Evolutionary conservation across 2,888 invertebrate genomes (phyloP).

Genomic region (Diarsia dahlii): DNA sequence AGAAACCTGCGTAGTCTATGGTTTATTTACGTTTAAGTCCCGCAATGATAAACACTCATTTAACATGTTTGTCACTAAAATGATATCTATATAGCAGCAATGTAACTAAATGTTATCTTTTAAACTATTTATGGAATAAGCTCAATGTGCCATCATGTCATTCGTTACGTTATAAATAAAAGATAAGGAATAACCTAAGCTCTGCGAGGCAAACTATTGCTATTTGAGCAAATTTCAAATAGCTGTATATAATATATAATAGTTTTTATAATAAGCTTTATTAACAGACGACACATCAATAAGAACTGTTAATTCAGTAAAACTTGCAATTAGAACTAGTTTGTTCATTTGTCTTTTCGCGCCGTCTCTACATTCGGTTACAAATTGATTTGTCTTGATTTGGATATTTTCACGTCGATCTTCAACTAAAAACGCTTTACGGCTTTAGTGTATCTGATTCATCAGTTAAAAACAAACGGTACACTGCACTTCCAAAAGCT

Average conservation of each 20-base stretch:
- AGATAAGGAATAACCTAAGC: slow-evolving; percentile 15
- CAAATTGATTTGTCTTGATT: slow-evolving; percentile 20
- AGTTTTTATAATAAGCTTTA: neutral
- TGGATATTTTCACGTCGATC: slow-evolving; percentile 4
- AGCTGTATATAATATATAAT: too few species aligned
- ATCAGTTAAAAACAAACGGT: slow-evolving; percentile 57
- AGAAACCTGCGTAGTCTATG: neutral
- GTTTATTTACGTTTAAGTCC: slow-evolving; percentile 27
- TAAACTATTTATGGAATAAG: slow-evolving; percentile 41
- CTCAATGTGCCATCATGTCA: slow-evolving; percentile 29
- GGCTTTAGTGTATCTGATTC: slow-evolving; percentile 15
- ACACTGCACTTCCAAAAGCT: slow-evolving; percentile 59
- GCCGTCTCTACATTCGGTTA: slow-evolving; percentile 34
- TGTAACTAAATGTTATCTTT: slow-evolving; percentile 18
- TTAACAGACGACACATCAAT: slow-evolving; percentile 3
- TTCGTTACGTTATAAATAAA: slow-evolving; percentile 18
- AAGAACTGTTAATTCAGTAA: slow-evolving; percentile 1
- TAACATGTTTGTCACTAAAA: slow-evolving; percentile 1
- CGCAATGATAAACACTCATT: slow-evolving; percentile 1
- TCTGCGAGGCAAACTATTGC: neutral
- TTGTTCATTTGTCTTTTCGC: slow-evolving; percentile 20
- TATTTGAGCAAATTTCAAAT: slow-evolving; percentile 19
- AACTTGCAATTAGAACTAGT: slow-evolving; percentile 3
- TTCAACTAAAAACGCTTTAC: slow-evolving; percentile 9
- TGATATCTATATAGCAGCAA: slow-evolving; percentile 22